Conservation (phyloP, 2,888 invertebrate species). For the Leptinotarsa tumamoca region DNA sequence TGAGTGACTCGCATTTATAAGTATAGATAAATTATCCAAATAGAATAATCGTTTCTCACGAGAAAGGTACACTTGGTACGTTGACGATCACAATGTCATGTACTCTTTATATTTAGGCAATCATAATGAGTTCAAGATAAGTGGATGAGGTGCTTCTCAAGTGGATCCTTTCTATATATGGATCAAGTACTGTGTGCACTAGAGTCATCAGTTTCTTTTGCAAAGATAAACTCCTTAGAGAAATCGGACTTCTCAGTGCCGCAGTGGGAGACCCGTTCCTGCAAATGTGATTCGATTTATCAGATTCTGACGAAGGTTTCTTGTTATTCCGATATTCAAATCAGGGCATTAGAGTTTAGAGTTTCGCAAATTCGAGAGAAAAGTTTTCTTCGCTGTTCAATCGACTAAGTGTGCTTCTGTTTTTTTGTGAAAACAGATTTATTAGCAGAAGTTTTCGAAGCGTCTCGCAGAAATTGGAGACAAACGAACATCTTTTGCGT, state of each 20-base stretch:
- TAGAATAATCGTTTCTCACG: too few relatives aligned
- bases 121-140: too few relatives aligned
- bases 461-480: background rate
- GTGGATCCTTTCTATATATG: too few relatives aligned
- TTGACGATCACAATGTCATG: too few relatives aligned
- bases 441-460: background rate
- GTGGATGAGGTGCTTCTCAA: too few relatives aligned
- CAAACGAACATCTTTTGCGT: too few relatives aligned
- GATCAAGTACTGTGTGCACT: conserved; percentile 7
- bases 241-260: conserved; percentile 26
- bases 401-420: conserved; percentile 27
- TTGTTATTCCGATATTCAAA: conserved; percentile 38
- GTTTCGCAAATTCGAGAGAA: conserved; percentile 6
- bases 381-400: conserved; percentile 22
- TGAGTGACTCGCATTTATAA: too few relatives aligned
- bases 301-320: conserved; percentile 24
- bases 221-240: conserved; percentile 26
- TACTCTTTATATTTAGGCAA: too few relatives aligned
- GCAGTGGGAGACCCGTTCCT: background rate
- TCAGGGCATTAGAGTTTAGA: conserved; percentile 31
- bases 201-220: conserved; percentile 27
- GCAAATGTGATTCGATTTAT: conserved; percentile 30
- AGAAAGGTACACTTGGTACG: too few relatives aligned
- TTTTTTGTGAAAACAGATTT: conserved; percentile 9
- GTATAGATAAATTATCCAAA: too few relatives aligned